Percentiles rank a stretch among this genome's conserved stretches.
These are phyloP conservation scores for Alviniconcha strummeri DNA, from an alignment of 2,888 invertebrate species.

Conservation along the genomic window DNA sequence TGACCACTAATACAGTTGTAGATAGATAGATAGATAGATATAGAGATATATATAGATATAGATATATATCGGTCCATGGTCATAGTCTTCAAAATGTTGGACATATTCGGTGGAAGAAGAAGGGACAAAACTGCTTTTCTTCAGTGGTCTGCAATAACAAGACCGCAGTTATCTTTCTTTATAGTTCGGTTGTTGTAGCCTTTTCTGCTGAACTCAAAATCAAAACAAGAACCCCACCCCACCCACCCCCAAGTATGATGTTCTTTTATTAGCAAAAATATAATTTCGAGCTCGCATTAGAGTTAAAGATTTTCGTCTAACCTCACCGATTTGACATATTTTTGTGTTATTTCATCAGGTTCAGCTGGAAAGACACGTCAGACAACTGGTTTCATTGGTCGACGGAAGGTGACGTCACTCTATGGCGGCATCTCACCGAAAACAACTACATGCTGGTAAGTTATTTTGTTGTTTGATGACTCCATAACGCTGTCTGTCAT, in stretches of 20 bases:
- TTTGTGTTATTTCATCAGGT: slow-evolving; percentile 5
- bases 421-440: background rate
- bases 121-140: slow-evolving; percentile 6
- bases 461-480: background rate
- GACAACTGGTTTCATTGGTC: background rate
- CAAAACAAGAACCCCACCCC: too few species aligned
- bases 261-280: too few species aligned
- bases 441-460: background rate
- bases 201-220: too few species aligned
- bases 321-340: too few species aligned
- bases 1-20: too few species aligned
- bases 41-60: too few species aligned
- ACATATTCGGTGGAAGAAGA: background rate
- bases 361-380: slow-evolving; percentile 14
- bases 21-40: too few species aligned
- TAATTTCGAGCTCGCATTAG: too few species aligned
- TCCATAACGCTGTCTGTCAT: too few species aligned
- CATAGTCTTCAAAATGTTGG: background rate
- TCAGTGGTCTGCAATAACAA: background rate
- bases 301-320: too few species aligned
- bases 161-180: background rate
- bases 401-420: background rate
- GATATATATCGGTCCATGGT: background rate
- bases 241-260: too few species aligned
- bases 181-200: too few species aligned